phyloP scores from a whole-genome alignment of 2,888 invertebrate species.

The Rhaphigaster nebulosa region DNA sequence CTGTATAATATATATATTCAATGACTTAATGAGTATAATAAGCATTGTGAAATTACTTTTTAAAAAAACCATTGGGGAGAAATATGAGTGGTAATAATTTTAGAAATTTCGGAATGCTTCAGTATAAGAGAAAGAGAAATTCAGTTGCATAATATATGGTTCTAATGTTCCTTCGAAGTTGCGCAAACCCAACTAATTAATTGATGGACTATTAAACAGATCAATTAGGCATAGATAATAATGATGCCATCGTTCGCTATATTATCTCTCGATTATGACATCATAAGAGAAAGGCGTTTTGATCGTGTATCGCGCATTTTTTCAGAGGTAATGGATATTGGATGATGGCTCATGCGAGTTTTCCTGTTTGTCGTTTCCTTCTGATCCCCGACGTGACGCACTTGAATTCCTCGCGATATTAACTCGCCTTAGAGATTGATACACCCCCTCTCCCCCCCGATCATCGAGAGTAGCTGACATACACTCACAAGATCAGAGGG shows the following conservation, averaged over 20 bases:
- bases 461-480: not conserved
- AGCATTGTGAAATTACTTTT: too few species aligned
- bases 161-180: not conserved
- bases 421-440: not conserved
- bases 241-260: not conserved
- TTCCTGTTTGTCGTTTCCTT: not conserved
- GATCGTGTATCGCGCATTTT: not conserved
- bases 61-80: too few species aligned
- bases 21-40: too few species aligned
- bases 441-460: not conserved
- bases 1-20: too few species aligned
- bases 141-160: not conserved
- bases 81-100: not conserved
- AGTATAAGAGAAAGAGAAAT: not conserved
- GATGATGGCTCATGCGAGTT: not conserved
- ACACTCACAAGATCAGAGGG: not conserved
- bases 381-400: not conserved
- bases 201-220: not conserved
- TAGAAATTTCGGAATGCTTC: not conserved
- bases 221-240: not conserved
- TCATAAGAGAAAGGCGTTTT: not conserved
- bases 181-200: not conserved
- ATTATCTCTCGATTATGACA: not conserved
- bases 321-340: not conserved
- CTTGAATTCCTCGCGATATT: not conserved